These are phyloP conservation scores for Epinephelus awoara DNA, from an alignment of 2,797 vertebrate genomes.

Conservation along the genomic window DNA sequence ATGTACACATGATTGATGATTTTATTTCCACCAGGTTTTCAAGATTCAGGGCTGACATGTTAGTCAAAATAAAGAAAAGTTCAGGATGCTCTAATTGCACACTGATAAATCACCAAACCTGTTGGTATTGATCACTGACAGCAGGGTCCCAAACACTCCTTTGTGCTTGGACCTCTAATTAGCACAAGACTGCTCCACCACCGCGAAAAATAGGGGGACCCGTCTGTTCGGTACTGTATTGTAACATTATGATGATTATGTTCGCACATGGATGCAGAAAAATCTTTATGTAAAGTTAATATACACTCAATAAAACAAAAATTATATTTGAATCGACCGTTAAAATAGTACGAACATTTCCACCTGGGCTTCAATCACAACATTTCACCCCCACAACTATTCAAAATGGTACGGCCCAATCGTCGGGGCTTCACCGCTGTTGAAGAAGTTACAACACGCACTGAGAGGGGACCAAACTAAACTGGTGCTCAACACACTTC, in stretches of 20 bases:
- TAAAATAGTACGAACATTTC: fast-evolving
- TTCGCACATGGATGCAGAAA: fast-evolving
- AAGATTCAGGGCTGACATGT: background rate
- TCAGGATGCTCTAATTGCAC: background rate
- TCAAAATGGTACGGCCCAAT: slow-evolving; percentile 56
- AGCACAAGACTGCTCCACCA: slow-evolving; percentile 7
- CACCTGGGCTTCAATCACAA: background rate
- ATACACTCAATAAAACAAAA: fast-evolving
- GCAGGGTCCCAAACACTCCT: background rate
- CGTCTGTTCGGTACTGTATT: background rate
- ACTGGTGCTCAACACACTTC: background rate
- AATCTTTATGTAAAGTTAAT: fast-evolving
- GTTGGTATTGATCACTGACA: background rate
- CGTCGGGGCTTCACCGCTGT: slow-evolving; percentile 12
- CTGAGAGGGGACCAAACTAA: background rate
- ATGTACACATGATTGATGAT: background rate
- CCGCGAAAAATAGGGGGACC: background rate
- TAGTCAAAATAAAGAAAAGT: background rate
- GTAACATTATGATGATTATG: fast-evolving
- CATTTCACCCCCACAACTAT: slow-evolving; percentile 15
- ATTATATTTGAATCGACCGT: fast-evolving
- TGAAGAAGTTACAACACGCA: slow-evolving; percentile 40
- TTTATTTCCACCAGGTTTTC: too few relatives aligned
- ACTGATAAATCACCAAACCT: background rate
- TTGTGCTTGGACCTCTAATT: slow-evolving; percentile 53